phyloP scores from a whole-genome alignment of 2,113 vertebrate genomes.

The Circaetus gallicus region DNA sequence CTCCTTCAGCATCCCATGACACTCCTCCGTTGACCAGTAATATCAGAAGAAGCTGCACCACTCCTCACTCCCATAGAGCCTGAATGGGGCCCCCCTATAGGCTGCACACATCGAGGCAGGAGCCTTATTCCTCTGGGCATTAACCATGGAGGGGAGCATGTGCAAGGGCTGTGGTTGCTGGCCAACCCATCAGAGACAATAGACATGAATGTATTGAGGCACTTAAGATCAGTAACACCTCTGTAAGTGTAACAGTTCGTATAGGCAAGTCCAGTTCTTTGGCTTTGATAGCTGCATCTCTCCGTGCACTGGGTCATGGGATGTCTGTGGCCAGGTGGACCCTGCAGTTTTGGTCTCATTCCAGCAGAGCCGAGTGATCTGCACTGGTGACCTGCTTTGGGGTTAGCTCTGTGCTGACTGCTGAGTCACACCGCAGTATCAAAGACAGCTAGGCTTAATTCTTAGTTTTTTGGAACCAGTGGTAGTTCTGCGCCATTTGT shows the following conservation, averaged over 20 bases:
- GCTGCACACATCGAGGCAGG: background rate
- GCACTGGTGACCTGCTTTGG: background rate
- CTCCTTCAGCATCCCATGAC: background rate
- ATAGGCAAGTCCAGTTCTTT: background rate
- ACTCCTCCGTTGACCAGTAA: fast-evolving
- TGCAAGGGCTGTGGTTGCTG: background rate
- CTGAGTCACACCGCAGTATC: background rate
- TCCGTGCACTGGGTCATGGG: too few species aligned
- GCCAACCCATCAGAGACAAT: background rate
- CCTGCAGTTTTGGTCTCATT: background rate
- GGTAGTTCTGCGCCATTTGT: background rate
- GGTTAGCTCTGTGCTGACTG: background rate
- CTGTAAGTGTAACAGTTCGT: too few species aligned
- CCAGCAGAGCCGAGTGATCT: too few species aligned
- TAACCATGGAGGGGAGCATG: background rate
- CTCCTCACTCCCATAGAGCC: background rate
- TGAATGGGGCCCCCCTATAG: background rate
- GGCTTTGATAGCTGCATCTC: background rate
- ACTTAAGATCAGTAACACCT: background rate
- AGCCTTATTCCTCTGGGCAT: background rate
- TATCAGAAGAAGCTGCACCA: background rate
- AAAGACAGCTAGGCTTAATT: background rate
- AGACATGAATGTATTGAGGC: background rate
- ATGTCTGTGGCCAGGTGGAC: background rate
- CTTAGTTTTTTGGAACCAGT: background rate